Evolutionary conservation across 2,888 invertebrate species (phyloP).

Genomic region (Zygogramma bicolorata): DNA sequence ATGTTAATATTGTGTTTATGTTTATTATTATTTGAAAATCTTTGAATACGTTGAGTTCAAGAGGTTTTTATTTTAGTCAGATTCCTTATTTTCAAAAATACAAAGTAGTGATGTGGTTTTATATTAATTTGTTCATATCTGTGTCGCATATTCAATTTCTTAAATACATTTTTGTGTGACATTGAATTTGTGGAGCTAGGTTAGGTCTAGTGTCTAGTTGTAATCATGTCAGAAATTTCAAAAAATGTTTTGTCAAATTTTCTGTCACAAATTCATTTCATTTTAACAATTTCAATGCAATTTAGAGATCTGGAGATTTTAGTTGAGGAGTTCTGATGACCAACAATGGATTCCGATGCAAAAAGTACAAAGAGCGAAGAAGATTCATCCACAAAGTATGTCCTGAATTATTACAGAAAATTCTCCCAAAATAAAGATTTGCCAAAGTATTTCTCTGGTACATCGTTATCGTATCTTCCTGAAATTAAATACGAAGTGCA

Average conservation of each 20-base stretch:
- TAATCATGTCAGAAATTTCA: background rate
- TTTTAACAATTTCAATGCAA: background rate
- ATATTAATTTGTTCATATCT: no score
- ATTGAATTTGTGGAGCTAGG: background rate
- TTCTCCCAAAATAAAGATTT: slow-evolving; percentile 77
- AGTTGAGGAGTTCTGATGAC: background rate
- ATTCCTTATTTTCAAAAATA: no score
- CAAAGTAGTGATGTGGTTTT: no score
- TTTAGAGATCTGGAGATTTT: background rate
- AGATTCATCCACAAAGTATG: slow-evolving; percentile 54
- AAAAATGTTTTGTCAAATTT: background rate
- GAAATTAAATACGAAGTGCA: slow-evolving; percentile 42
- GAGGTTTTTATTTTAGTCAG: no score
- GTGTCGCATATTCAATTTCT: background rate
- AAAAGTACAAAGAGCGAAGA: slow-evolving; percentile 44
- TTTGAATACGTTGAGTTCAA: no score
- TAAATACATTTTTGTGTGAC: background rate
- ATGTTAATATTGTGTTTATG: no score
- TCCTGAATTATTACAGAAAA: slow-evolving; percentile 77
- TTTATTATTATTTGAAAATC: no score
- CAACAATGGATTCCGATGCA: slow-evolving; percentile 37
- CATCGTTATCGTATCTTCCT: slow-evolving; percentile 54
- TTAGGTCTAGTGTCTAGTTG: slow-evolving; percentile 6
- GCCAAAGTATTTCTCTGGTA: slow-evolving; percentile 75
- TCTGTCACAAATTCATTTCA: background rate